Evolutionary conservation across 2,888 invertebrate genomes (phyloP).

Genomic region (Barypeithes pellucidus): DNA sequence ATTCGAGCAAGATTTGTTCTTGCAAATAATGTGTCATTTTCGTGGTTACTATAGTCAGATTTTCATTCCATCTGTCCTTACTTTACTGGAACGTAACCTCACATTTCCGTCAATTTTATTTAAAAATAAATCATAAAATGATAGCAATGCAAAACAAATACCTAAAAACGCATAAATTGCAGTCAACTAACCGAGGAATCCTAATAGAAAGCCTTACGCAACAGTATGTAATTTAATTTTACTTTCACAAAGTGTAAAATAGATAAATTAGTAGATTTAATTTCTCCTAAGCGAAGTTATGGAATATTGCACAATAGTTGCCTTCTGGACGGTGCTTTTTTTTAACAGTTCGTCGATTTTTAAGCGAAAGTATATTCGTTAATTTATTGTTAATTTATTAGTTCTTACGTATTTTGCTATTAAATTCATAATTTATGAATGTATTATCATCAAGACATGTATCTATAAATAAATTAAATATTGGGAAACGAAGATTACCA

Average conservation of each 20-base stretch:
- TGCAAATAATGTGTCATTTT: no score
- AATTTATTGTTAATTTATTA: slow-evolving; percentile 12
- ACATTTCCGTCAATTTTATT: neutral
- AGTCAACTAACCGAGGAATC: slow-evolving; percentile 34
- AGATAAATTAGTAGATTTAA: slow-evolving; percentile 48
- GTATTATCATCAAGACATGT: neutral
- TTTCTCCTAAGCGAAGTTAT: slow-evolving; percentile 45
- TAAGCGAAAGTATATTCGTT: slow-evolving; percentile 38
- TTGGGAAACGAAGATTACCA: no score
- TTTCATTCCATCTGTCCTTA: no score
- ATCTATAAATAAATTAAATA: neutral
- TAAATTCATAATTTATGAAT: neutral
- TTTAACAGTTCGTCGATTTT: slow-evolving; percentile 35
- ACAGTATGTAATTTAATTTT: slow-evolving; percentile 54
- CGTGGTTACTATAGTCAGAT: no score
- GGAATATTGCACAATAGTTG: slow-evolving; percentile 43
- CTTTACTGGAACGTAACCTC: no score
- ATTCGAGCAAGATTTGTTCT: no score
- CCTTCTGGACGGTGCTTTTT: slow-evolving; percentile 25
- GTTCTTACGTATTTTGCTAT: neutral
- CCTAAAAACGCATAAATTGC: slow-evolving; percentile 24
- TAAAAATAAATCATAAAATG: neutral
- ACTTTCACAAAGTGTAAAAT: slow-evolving; percentile 54
- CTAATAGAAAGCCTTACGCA: slow-evolving; percentile 63
- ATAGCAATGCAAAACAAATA: slow-evolving; percentile 34